Evolutionary conservation across 2,113 vertebrate species (phyloP), one percentile per base, ranked within the genome.

Genomic region (Sphaerodactylus townsendi): DNA sequence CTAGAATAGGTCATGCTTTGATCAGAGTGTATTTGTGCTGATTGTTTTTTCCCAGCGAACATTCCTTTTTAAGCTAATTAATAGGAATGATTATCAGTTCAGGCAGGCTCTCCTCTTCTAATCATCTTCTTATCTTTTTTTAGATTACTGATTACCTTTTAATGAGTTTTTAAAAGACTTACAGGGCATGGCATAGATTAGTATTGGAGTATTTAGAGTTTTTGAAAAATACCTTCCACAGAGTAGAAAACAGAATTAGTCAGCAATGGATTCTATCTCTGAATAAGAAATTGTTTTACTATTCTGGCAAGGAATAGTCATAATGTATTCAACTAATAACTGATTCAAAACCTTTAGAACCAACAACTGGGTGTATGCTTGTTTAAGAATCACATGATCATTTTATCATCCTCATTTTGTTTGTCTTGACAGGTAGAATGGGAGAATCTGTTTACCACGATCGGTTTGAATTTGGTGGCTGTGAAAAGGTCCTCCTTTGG

Each of bases 401-500:
- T 62, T 46, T 33, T 64, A 48, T 37, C 48, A 77, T n/a, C 73
- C 28, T 71, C 76, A 19, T 79, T 80, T 76, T 86, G 30, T 30
- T 62, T 88, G 79, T 17, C 85, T 91, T 90, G 69, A 53, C 93
- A 99, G 99, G 94, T 90, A 1, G 96, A 98, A 88, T 99, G 99
- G 99, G 94, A 98, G 91, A 86, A 85, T 21, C 90, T 97, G 30
- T 95, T 99, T 83, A 89, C 93, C 4, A 93, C 93, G 82, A 85
- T 92, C 1, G 94, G 95, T 0, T 88, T 99, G 70, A 92, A 15
- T 72, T 74, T 98, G 59, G 95, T 99, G 82, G 94, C 95, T 53
- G 71, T 95, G 82, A 98, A 96, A 92, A 97, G 91, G 75, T 99
- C 99, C 0, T 98, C 97, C 90, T 99, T 98, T 1, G 98, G 97